phyloP scores from a whole-genome alignment of 2,888 invertebrate genomes.

The Nephrotoma appendiculata region DNA sequence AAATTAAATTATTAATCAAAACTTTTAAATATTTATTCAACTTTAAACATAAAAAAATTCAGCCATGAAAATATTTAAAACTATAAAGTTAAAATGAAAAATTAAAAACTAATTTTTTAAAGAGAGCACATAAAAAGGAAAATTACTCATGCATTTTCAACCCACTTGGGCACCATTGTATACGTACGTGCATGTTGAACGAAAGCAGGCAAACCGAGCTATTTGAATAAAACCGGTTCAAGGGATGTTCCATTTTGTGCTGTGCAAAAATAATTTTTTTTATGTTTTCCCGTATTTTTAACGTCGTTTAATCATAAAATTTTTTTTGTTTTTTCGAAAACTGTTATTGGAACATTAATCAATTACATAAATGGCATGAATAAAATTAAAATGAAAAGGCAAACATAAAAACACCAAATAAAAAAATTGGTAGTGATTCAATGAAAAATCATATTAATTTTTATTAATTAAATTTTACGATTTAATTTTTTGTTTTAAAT shows the following conservation, averaged over 20 bases:
- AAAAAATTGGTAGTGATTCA: not conserved
- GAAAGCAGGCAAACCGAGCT: not conserved
- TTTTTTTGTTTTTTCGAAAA: not conserved
- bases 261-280: not conserved
- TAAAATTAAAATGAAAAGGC: not conserved
- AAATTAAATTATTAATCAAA: not conserved
- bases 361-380: not conserved
- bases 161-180: not conserved
- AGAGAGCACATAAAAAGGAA: not conserved
- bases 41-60: not conserved
- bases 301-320: not conserved
- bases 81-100: not conserved
- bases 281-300: not conserved
- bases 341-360: not conserved
- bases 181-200: not conserved
- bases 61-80: not conserved
- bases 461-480: not conserved
- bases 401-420: not conserved
- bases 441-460: not conserved
- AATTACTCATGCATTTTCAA: not conserved
- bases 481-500: not conserved
- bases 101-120: not conserved
- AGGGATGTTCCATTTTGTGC: not conserved
- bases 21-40: not conserved
- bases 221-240: not conserved